Percentiles rank a stretch among this genome's conserved stretches.
Evolutionary conservation across 2,113 vertebrate species (phyloP).

Genomic region (Nesoenas mayeri): DNA sequence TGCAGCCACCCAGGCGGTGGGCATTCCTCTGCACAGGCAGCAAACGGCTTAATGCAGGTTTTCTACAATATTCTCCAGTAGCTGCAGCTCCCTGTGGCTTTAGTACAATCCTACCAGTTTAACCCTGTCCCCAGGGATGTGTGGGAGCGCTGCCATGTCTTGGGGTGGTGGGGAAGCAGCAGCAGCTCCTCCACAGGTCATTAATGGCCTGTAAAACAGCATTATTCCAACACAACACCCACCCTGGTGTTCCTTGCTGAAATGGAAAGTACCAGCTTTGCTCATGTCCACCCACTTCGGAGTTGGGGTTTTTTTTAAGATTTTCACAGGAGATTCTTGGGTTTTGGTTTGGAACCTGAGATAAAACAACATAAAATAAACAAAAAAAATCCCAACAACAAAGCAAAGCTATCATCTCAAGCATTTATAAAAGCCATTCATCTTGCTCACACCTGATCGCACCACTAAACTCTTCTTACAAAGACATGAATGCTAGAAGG

Average conservation of each 20-base stretch:
- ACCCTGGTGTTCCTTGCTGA: not conserved
- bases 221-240: not conserved
- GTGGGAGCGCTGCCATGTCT: not conserved
- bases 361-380: not conserved
- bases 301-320: not conserved
- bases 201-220: slow-evolving; percentile 34
- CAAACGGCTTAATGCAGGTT: not conserved
- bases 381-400: not conserved
- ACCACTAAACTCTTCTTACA: not conserved
- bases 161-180: accelerated
- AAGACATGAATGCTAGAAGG: not conserved
- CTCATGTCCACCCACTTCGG: not conserved
- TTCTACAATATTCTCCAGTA: not conserved
- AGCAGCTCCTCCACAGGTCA: not conserved
- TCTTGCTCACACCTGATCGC: not conserved
- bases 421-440: not conserved
- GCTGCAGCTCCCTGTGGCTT: not conserved
- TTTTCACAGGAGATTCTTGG: not conserved
- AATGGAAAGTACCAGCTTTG: not conserved
- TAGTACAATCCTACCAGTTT: not conserved
- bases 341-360: not conserved
- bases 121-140: not conserved
- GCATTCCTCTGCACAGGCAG: not conserved
- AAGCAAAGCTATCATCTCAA: not conserved
- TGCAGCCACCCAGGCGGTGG: not conserved